These are phyloP conservation scores for Idaea dimidiata DNA, from an alignment of 2,888 invertebrate species.

Conservation along the genomic window DNA sequence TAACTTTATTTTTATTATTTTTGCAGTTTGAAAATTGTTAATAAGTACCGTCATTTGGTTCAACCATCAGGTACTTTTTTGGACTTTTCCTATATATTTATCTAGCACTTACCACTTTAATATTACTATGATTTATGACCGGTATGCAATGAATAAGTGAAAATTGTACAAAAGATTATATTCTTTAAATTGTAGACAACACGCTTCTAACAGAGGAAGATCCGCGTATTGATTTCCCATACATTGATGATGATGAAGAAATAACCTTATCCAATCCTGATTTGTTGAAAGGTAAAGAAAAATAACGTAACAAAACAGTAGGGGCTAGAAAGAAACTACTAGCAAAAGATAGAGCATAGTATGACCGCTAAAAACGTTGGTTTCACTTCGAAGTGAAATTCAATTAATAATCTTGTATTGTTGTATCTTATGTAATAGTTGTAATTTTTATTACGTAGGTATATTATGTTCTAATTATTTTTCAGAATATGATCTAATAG, in stretches of 20 bases:
- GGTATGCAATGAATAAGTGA: too few relatives aligned
- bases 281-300: neutral
- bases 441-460: too few relatives aligned
- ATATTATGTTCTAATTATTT: conserved; percentile 9
- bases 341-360: too few relatives aligned
- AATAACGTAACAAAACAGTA: neutral
- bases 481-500: conserved; percentile 35
- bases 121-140: neutral
- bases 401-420: too few relatives aligned
- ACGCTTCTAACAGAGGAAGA: neutral
- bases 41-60: conserved; percentile 53
- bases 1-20: conserved; percentile 31
- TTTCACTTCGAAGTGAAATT: too few relatives aligned
- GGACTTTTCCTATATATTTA: neutral
- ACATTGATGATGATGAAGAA: neutral
- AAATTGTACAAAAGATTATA: neutral
- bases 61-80: conserved; percentile 42
- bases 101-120: neutral
- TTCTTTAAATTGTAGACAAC: neutral
- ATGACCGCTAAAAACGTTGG: too few relatives aligned
- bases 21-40: conserved; percentile 55
- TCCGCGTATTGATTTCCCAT: neutral
- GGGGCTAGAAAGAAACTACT: neutral
- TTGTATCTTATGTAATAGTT: too few relatives aligned
- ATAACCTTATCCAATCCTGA: neutral